These are phyloP conservation scores for Oryctes rhinoceros DNA, from an alignment of 1,140 invertebrate species.

Conservation along the genomic window DNA sequence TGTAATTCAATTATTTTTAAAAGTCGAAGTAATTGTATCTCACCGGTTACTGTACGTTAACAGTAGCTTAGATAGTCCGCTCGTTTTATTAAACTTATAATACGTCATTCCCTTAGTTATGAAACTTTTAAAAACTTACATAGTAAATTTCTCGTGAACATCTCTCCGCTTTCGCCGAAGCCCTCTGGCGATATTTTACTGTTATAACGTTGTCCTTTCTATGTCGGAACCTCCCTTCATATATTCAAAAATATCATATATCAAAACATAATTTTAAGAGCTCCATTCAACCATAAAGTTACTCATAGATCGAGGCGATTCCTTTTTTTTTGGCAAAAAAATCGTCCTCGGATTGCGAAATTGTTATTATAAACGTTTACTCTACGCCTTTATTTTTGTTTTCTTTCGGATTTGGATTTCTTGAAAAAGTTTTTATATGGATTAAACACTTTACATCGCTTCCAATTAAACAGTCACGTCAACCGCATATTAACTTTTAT, in stretches of 20 bases:
- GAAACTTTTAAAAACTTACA: conserved; percentile 14
- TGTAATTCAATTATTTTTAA: too few species aligned
- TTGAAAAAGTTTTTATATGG: neutral
- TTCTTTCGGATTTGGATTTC: neutral
- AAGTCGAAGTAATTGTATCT: too few species aligned
- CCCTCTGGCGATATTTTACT: conserved; percentile 38
- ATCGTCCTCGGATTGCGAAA: neutral
- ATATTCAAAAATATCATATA: too few species aligned
- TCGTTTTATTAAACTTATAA: neutral
- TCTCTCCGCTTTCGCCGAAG: conserved; percentile 2
- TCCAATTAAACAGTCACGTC: too few species aligned
- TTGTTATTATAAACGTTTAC: conserved; percentile 18
- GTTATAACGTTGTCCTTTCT: conserved; percentile 41
- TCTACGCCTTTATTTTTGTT: neutral
- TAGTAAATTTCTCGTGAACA: conserved; percentile 15
- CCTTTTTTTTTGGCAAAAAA: neutral
- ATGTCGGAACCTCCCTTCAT: conserved; percentile 34
- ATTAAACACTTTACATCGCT: too few species aligned
- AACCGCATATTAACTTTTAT: too few species aligned
- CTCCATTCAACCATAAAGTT: conserved; percentile 50
- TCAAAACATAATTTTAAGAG: conserved; percentile 50
- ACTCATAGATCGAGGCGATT: conserved; percentile 48
- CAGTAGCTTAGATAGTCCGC: neutral
- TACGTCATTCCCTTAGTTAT: conserved; percentile 1
- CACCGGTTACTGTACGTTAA: too few species aligned